A percentile compares a stretch with the other conserved stretches of the same genome.
phyloP scores from a whole-genome alignment of 1,140 invertebrate genomes.

The Zaprionus kolodkinae region DNA sequence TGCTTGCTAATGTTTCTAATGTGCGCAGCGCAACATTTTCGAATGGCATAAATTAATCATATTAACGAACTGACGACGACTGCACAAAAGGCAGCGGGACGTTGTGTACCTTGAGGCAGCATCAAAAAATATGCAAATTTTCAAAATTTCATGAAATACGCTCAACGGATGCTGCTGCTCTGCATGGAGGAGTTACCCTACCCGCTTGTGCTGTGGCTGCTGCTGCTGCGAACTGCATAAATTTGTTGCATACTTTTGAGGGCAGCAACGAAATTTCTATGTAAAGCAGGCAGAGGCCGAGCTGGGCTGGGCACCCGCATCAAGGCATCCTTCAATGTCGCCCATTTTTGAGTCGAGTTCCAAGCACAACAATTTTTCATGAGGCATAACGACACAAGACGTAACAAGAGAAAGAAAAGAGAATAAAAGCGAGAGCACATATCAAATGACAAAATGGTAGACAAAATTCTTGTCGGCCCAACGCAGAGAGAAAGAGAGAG shows the following conservation, averaged over 20 bases:
- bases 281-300: neutral
- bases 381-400: neutral
- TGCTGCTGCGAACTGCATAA: constrained; percentile 40
- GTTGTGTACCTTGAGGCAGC: constrained; percentile 15
- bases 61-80: constrained; percentile 28
- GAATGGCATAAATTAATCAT: constrained; percentile 35
- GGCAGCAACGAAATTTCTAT: constrained; percentile 21
- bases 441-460: constrained; percentile 10
- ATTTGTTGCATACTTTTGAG: constrained; percentile 38
- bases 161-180: constrained; percentile 24
- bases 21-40: neutral
- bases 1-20: constrained; percentile 15
- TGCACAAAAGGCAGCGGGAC: constrained; percentile 31
- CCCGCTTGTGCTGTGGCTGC: neutral
- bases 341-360: constrained; percentile 1
- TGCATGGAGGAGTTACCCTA: too few relatives aligned
- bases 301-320: too few relatives aligned
- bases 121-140: constrained; percentile 38
- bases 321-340: constrained; percentile 2
- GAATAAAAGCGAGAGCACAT: neutral
- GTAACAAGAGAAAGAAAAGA: neutral
- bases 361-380: neutral
- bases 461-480: constrained; percentile 10
- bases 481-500: neutral
- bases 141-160: constrained; percentile 28